phyloP scores from a whole-genome alignment of 2,888 invertebrate species.

The Ectobius pallidus region DNA sequence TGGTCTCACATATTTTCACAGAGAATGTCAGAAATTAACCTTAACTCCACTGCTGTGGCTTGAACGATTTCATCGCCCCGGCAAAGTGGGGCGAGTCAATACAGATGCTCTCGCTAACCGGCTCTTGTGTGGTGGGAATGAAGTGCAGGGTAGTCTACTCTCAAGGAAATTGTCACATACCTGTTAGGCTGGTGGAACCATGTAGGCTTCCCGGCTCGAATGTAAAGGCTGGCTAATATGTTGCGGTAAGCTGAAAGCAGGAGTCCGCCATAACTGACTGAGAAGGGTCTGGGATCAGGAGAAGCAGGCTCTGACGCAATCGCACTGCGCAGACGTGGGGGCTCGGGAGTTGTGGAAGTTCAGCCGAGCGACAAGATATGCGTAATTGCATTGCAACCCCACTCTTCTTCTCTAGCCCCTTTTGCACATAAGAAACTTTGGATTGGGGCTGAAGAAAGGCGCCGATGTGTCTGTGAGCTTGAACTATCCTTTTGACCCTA shows the following conservation, averaged over 20 bases:
- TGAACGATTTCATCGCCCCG: background rate
- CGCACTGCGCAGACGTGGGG: constrained; percentile 35
- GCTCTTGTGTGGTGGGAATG: too few relatives aligned
- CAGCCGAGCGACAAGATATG: constrained; percentile 37
- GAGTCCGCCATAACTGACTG: constrained; percentile 45
- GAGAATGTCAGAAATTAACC: background rate
- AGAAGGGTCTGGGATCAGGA: background rate
- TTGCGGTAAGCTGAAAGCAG: constrained; percentile 44
- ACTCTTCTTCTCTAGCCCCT: constrained; percentile 3
- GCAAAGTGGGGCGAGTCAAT: background rate
- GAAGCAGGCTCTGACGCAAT: constrained; percentile 35
- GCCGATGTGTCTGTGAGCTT: constrained; percentile 29
- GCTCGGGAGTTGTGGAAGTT: constrained; percentile 32
- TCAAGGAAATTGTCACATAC: constrained; percentile 32
- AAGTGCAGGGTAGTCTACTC: background rate
- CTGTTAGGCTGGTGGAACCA: constrained; percentile 41
- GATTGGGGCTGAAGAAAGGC: constrained; percentile 21
- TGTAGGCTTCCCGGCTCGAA: constrained; percentile 38
- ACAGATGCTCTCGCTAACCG: too few relatives aligned
- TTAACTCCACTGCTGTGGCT: background rate
- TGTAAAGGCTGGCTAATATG: constrained; percentile 41
- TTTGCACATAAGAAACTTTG: constrained; percentile 20
- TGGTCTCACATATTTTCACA: background rate
- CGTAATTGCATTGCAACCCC: constrained; percentile 41
- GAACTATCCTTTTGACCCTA: background rate